A percentile compares a stretch with the other conserved stretches of the same genome.
phyloP scores from a whole-genome alignment of 2,113 vertebrate species.

The Phaetusa simplex region DNA sequence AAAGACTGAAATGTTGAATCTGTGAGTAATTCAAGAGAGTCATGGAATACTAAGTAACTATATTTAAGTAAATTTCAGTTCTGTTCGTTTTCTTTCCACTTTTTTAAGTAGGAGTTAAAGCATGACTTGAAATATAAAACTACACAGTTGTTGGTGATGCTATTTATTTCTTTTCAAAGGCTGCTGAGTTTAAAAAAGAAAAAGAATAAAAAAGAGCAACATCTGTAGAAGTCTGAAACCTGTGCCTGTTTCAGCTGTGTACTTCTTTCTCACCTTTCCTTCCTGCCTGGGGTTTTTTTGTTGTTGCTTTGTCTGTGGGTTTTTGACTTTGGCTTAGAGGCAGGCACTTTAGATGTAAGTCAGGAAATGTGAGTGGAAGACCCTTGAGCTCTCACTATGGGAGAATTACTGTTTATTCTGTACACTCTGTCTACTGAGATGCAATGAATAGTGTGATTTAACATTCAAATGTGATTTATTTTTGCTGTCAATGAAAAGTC shows the following conservation, averaged over 20 bases:
- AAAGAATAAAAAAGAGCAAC: neutral
- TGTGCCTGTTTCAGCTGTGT: neutral
- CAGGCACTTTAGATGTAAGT: neutral
- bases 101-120: neutral
- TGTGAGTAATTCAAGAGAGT: neutral
- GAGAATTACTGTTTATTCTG: neutral
- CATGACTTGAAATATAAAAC: neutral
- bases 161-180: neutral
- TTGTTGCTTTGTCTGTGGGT: neutral
- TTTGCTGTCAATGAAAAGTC: neutral
- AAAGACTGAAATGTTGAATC: neutral
- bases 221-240: neutral
- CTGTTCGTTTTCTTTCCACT: neutral
- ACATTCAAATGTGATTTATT: conserved; percentile 35
- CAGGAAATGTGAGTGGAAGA: neutral
- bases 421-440: neutral
- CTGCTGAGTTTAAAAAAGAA: neutral
- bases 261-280: neutral
- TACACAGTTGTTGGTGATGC: neutral
- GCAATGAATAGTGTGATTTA: neutral
- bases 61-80: neutral
- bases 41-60: neutral
- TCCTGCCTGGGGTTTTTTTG: neutral
- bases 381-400: neutral
- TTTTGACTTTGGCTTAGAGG: neutral